phyloP scores from a whole-genome alignment of 2,888 invertebrate species.

The Asteroscopus sphinx region DNA sequence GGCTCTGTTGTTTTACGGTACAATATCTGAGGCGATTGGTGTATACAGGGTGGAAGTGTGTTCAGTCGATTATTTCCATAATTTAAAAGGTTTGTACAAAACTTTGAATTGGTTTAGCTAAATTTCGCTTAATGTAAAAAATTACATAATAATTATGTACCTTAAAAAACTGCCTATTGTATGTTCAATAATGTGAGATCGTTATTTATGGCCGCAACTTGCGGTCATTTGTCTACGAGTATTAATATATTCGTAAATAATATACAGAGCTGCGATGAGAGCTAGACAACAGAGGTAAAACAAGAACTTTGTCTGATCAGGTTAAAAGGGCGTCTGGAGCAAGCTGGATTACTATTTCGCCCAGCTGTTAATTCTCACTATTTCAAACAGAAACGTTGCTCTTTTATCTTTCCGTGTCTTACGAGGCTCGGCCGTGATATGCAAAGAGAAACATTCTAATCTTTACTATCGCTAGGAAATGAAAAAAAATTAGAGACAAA shows the following conservation, averaged over 20 bases:
- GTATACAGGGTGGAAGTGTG: background rate
- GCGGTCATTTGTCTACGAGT: too few species aligned
- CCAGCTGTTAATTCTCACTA: slow-evolving; percentile 42
- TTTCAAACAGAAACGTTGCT: slow-evolving; percentile 18
- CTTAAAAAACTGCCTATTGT: too few species aligned
- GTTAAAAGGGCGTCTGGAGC: slow-evolving; percentile 20
- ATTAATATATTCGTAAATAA: too few species aligned
- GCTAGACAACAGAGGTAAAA: slow-evolving; percentile 11
- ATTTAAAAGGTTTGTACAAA: too few species aligned
- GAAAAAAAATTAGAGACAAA: too few species aligned
- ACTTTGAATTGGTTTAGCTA: too few species aligned
- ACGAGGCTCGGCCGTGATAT: slow-evolving; percentile 4
- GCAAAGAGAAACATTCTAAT: background rate
- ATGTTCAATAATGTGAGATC: too few species aligned
- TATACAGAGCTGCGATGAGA: slow-evolving; percentile 4
- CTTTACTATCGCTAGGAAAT: too few species aligned
- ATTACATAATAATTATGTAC: too few species aligned
- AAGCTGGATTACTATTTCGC: slow-evolving; percentile 4
- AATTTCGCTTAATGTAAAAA: too few species aligned
- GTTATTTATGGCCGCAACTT: too few species aligned
- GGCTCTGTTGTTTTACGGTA: background rate
- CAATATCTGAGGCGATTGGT: background rate
- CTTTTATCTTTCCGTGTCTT: slow-evolving; percentile 16
- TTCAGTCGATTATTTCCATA: too few species aligned
- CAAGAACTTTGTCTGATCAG: slow-evolving; percentile 18